Conservation (phyloP, 2,113 vertebrate genomes). For the Catharus minimus region DNA sequence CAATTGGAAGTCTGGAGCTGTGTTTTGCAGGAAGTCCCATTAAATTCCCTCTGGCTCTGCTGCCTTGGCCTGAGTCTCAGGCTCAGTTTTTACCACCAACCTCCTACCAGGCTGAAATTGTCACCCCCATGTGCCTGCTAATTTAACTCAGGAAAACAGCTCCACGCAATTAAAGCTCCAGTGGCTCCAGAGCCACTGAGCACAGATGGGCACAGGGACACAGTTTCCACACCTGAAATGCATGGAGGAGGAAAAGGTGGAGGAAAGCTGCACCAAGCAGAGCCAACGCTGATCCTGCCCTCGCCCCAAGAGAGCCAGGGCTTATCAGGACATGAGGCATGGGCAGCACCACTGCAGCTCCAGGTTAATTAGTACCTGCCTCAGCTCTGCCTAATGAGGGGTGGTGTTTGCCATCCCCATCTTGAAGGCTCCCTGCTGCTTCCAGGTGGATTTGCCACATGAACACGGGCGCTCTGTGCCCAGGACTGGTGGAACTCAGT, state of each 20-base stretch:
- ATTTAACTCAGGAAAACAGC: neutral
- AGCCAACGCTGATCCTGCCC: neutral
- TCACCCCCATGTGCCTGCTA: neutral
- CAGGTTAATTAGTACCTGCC: neutral
- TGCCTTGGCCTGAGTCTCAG: neutral
- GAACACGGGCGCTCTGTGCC: neutral
- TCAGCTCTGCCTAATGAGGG: neutral
- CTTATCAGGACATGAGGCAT: neutral
- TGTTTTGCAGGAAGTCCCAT: neutral
- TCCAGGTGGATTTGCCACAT: neutral
- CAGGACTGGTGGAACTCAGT: neutral
- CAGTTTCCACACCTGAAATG: neutral
- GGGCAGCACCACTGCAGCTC: neutral
- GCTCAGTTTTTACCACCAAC: neutral
- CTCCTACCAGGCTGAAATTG: neutral
- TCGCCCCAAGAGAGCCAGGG: neutral
- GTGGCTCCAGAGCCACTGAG: neutral
- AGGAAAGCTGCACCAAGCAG: neutral
- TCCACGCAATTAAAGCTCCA: neutral
- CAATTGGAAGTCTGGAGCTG: neutral
- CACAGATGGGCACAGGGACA: neutral
- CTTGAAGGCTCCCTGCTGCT: neutral
- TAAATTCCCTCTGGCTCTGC: neutral
- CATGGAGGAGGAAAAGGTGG: neutral
- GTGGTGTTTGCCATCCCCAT: neutral